These are phyloP conservation scores for Salvelinus sp. DNA, from an alignment of 2,113 vertebrate genomes.

Conservation along the genomic window DNA sequence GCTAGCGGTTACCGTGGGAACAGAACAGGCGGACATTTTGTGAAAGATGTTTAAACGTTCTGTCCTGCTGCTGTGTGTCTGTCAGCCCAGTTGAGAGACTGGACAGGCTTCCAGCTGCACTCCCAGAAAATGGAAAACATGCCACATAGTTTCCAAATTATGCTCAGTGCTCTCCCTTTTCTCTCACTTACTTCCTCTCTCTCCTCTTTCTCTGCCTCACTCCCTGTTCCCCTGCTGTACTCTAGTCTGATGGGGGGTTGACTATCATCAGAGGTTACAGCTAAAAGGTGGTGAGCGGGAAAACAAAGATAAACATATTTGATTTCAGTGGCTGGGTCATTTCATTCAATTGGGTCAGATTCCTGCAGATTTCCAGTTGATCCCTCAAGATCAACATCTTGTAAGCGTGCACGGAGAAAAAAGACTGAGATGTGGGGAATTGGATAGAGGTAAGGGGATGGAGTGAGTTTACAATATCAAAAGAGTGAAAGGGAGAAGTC, in stretches of 20 bases:
- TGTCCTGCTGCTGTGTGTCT: constrained; percentile 57
- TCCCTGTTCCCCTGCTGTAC: constrained; percentile 19
- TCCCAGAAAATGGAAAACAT: constrained; percentile 70
- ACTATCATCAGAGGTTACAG: constrained; percentile 49
- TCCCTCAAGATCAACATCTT: constrained; percentile 20
- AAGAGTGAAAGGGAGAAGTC: not conserved
- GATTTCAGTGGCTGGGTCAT: constrained; percentile 38
- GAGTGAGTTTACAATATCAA: not conserved
- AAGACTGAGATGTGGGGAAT: not conserved
- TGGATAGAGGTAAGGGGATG: not conserved
- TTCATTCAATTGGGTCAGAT: constrained; percentile 35
- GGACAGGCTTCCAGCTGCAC: constrained; percentile 51
- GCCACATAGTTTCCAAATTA: constrained; percentile 73
- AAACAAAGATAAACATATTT: constrained; percentile 32
- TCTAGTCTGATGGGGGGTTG: constrained; percentile 50
- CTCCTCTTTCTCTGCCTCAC: not conserved
- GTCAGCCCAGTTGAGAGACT: constrained; percentile 52
- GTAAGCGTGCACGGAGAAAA: not conserved
- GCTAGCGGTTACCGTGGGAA: constrained; percentile 63
- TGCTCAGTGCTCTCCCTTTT: constrained; percentile 43
- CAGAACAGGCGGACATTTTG: constrained; percentile 55
- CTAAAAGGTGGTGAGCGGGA: constrained; percentile 30
- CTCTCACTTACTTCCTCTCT: constrained; percentile 40
- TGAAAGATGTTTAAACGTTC: constrained; percentile 52
- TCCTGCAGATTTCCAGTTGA: constrained; percentile 29